Conservation (phyloP, 2,888 invertebrate species). For the Bombyx huttoni region DNA sequence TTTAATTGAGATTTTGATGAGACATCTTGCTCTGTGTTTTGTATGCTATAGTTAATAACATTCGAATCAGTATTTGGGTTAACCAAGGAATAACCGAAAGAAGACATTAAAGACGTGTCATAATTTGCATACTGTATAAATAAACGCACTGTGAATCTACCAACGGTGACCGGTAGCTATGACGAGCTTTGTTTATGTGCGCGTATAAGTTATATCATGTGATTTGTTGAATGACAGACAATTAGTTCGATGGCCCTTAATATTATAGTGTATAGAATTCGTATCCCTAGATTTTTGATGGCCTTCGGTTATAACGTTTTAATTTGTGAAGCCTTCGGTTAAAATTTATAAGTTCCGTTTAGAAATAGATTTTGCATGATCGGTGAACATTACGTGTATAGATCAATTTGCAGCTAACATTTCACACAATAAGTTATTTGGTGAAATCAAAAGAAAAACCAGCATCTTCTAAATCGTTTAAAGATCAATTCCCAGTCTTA, state of each 20-base stretch:
- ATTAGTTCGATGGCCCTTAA: neutral
- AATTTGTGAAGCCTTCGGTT: slow-evolving; percentile 8
- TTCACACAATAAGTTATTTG: slow-evolving; percentile 29
- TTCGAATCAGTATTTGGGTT: neutral
- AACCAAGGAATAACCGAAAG: neutral
- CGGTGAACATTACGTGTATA: slow-evolving; percentile 49
- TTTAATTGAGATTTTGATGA: slow-evolving; percentile 1
- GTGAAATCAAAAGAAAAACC: neutral
- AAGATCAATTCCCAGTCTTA: slow-evolving; percentile 2
- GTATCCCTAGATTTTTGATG: slow-evolving; percentile 9
- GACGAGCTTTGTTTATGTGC: neutral
- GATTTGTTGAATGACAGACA: neutral
- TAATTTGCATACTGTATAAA: slow-evolving; percentile 52
- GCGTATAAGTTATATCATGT: neutral
- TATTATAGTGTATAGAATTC: slow-evolving; percentile 1
- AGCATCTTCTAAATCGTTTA: neutral
- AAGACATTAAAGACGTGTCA: neutral
- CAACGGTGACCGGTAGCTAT: neutral
- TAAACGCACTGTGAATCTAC: slow-evolving; percentile 38
- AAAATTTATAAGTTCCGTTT: slow-evolving; percentile 21
- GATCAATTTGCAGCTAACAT: slow-evolving; percentile 70
- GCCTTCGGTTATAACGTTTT: slow-evolving; percentile 10
- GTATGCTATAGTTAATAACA: slow-evolving; percentile 10
- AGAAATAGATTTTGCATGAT: slow-evolving; percentile 51
- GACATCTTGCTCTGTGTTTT: slow-evolving; percentile 3